Evolutionary conservation across 2,888 invertebrate species (phyloP).

Genomic region (Monopis laevigella): DNA sequence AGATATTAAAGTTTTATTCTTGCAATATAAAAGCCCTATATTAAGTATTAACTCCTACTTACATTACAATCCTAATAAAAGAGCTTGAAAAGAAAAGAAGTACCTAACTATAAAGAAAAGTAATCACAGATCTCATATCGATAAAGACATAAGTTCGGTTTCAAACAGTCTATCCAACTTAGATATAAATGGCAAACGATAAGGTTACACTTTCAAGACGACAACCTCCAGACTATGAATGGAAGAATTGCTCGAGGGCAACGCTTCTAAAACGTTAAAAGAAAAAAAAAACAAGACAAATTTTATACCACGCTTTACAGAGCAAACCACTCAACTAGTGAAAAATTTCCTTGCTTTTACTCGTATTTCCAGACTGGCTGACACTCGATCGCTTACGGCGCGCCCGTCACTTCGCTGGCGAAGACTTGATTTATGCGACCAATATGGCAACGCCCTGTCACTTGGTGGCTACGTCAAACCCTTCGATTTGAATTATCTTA

Average conservation of each 20-base stretch:
- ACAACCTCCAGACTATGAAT: not conserved
- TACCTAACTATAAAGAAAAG: no score
- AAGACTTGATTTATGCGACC: slow-evolving; percentile 62
- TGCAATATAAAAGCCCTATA: no score
- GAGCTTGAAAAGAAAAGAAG: no score
- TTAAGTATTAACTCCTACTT: no score
- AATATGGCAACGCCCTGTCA: slow-evolving; percentile 62
- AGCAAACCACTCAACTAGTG: slow-evolving; percentile 60
- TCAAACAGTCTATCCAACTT: no score
- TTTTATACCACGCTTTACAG: slow-evolving; percentile 48
- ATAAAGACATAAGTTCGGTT: no score
- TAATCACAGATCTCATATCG: no score
- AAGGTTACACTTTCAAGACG: no score
- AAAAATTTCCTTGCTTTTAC: slow-evolving; percentile 57
- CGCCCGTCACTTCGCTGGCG: slow-evolving; percentile 11
- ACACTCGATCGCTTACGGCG: slow-evolving; percentile 63
- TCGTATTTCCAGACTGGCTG: slow-evolving; percentile 55
- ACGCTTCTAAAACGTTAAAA: slow-evolving; percentile 15
- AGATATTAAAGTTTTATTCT: no score
- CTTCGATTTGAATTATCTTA: no score
- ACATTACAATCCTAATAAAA: no score
- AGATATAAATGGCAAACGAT: not conserved
- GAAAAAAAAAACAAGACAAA: slow-evolving; percentile 41
- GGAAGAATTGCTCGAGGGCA: not conserved
- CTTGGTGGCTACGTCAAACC: slow-evolving; percentile 29